These are phyloP conservation scores for Enteromius trimaculatus DNA, from an alignment of 2,797 vertebrate genomes.

Conservation along the genomic window DNA sequence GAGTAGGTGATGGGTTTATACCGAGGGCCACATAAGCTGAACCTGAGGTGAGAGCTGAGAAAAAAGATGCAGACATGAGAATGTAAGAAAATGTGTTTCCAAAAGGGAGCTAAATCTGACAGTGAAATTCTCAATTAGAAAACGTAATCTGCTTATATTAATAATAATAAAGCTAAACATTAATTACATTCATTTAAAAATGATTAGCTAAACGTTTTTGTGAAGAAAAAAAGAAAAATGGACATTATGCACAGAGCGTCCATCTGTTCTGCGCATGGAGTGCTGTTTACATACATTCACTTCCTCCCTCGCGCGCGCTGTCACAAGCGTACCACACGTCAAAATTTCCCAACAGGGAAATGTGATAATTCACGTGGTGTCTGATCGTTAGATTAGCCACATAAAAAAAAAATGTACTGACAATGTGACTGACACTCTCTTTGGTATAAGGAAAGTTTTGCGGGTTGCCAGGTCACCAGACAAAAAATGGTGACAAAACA, in stretches of 20 bases:
- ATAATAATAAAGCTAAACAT: background rate
- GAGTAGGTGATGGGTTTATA: background rate
- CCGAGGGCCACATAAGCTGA: background rate
- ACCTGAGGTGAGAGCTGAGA: constrained; percentile 35
- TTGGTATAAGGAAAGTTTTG: background rate
- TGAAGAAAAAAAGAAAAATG: background rate
- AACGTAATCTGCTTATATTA: background rate
- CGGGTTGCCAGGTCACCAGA: background rate
- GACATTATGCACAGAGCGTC: background rate
- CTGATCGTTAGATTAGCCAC: background rate
- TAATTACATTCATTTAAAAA: background rate
- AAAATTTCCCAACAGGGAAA: constrained; percentile 28
- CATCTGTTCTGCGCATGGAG: background rate
- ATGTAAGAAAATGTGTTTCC: background rate
- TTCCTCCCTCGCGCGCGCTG: constrained; percentile 4
- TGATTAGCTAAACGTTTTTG: background rate
- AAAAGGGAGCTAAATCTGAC: background rate
- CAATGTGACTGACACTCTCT: background rate
- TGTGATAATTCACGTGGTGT: constrained; percentile 15
- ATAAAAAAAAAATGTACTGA: background rate
- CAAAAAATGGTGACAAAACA: background rate
- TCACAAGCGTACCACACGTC: background rate
- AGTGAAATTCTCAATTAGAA: background rate
- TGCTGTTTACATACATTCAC: constrained; percentile 19
- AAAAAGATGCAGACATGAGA: constrained; percentile 59